A percentile compares a stretch with the other conserved stretches of the same genome.
Evolutionary conservation across 2,888 invertebrate genomes (phyloP).

Genomic region (Macrosiphum euphorbiae): DNA sequence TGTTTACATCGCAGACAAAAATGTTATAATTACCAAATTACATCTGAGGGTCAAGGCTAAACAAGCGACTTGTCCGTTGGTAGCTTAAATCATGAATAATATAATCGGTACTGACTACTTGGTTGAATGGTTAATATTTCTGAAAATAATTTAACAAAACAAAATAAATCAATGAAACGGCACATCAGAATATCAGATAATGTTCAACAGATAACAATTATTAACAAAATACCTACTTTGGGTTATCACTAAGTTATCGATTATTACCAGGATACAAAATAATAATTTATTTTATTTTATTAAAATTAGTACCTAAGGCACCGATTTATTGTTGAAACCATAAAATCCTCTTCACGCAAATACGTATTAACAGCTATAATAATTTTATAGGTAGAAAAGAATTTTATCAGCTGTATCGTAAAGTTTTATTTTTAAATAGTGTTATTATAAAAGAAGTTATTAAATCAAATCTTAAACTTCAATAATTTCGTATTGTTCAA

Average conservation of each 20-base stretch:
- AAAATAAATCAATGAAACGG: neutral
- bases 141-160: neutral
- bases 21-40: neutral
- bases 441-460: no score
- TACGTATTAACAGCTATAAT: no score
- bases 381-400: no score
- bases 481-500: no score
- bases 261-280: neutral
- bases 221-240: neutral
- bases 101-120: neutral
- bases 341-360: no score
- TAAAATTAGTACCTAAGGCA: no score
- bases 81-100: neutral
- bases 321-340: no score
- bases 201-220: neutral
- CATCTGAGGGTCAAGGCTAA: neutral
- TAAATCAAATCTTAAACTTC: no score
- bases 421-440: no score
- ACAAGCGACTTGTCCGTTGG: neutral
- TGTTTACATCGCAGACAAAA: neutral
- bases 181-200: neutral
- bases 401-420: no score
- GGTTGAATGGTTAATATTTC: neutral
- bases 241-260: neutral
- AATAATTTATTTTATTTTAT: no score